Evolutionary conservation across 2,797 vertebrate genomes (phyloP).

Genomic region (Anabacerthia variegaticeps): DNA sequence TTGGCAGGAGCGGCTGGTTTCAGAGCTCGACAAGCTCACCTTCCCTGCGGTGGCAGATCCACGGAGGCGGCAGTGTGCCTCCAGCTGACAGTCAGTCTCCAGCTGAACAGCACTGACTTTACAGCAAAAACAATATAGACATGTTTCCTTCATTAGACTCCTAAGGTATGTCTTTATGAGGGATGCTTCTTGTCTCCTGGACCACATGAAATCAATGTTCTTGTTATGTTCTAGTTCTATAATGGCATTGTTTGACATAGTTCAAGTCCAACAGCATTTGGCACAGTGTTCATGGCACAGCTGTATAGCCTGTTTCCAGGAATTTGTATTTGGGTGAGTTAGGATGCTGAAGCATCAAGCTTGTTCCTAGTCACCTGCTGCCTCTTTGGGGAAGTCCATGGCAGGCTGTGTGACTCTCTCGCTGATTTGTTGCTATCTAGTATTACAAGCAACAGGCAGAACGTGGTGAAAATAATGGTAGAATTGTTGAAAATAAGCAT

Average conservation of each 20-base stretch:
- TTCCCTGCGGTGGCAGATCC: background rate
- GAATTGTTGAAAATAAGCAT: background rate
- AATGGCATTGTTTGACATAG: accelerated
- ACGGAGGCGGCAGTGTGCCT: accelerated
- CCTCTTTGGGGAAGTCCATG: background rate
- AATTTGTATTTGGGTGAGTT: background rate
- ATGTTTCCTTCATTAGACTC: background rate
- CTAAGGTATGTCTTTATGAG: background rate
- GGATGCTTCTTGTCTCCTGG: background rate
- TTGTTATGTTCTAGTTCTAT: accelerated
- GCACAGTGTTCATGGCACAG: background rate
- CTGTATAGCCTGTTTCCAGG: background rate
- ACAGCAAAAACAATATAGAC: accelerated
- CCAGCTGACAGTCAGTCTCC: too few relatives aligned
- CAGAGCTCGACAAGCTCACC: background rate
- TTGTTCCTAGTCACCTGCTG: background rate
- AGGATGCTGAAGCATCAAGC: background rate
- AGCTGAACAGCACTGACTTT: accelerated
- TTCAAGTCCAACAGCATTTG: accelerated
- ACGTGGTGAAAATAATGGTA: background rate
- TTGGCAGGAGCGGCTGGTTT: accelerated
- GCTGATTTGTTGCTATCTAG: background rate
- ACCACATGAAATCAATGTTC: accelerated
- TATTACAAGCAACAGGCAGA: background rate
- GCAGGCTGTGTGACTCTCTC: background rate